Percentiles rank a stretch among this genome's conserved stretches.
phyloP scores from a whole-genome alignment of 2,797 vertebrate species.

The Rhadinocentrus ornatus region DNA sequence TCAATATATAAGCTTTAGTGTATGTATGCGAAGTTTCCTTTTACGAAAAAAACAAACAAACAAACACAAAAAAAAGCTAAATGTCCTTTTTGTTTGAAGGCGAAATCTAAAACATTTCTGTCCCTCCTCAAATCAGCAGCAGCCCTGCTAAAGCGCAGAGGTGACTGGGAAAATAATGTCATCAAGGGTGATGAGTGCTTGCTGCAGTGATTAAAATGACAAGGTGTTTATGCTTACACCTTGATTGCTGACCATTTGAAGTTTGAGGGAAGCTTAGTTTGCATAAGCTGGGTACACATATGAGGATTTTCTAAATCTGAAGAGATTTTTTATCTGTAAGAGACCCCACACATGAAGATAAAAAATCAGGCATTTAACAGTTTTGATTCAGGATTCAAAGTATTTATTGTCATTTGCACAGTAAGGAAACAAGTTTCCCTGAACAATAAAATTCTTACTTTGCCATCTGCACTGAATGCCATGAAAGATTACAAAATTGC shows the following conservation, averaged over 20 bases:
- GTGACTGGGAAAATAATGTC: slow-evolving; percentile 39
- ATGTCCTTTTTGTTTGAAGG: not conserved
- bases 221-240: slow-evolving; percentile 51
- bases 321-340: too few relatives aligned
- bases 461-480: too few relatives aligned
- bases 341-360: too few relatives aligned
- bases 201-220: slow-evolving; percentile 53
- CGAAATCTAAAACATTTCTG: slow-evolving; percentile 27
- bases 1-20: not conserved
- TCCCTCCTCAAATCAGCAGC: slow-evolving; percentile 29
- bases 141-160: slow-evolving; percentile 24
- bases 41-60: not conserved
- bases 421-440: too few relatives aligned
- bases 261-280: slow-evolving; percentile 7
- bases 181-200: slow-evolving; percentile 30
- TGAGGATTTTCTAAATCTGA: too few relatives aligned
- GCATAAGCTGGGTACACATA: not conserved
- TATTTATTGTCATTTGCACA: too few relatives aligned
- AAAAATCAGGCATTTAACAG: too few relatives aligned
- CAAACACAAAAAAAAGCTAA: not conserved
- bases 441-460: too few relatives aligned
- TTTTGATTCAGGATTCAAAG: too few relatives aligned
- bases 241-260: slow-evolving; percentile 46
- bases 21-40: not conserved
- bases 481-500: too few relatives aligned